Percentiles rank a stretch among this genome's conserved stretches.
These are phyloP conservation scores for Xerus rutilus DNA, from an alignment of 2,797 vertebrate species.

Conservation along the genomic window DNA sequence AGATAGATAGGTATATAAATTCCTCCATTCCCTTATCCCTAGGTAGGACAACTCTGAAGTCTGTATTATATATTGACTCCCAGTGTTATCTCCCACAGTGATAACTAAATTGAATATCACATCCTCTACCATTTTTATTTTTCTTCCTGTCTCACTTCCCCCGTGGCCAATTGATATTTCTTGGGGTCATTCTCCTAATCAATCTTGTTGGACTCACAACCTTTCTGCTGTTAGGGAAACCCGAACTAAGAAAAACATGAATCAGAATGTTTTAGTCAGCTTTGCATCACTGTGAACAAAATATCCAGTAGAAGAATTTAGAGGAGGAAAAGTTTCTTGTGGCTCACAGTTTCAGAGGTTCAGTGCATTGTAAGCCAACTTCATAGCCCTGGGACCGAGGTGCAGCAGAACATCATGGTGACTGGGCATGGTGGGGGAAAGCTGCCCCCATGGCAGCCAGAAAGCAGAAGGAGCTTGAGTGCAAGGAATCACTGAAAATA, in stretches of 20 bases:
- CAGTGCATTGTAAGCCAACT: too few species aligned
- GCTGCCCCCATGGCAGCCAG: too few species aligned
- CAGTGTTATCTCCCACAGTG: background rate
- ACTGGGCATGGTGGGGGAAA: too few species aligned
- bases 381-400: too few species aligned
- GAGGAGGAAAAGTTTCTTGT: too few species aligned
- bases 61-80: background rate
- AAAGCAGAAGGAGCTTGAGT: too few species aligned
- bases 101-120: background rate
- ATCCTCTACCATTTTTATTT: background rate
- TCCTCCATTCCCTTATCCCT: rapidly evolving
- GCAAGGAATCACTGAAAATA: too few species aligned
- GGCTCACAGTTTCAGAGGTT: too few species aligned
- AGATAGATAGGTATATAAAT: background rate
- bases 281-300: too few species aligned
- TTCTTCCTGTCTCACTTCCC: background rate
- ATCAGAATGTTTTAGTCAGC: background rate
- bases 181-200: background rate
- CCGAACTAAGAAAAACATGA: background rate
- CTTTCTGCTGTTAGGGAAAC: background rate
- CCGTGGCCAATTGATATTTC: background rate
- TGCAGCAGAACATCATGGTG: too few species aligned
- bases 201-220: background rate
- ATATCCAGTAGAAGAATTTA: too few species aligned
- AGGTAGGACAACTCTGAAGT: background rate